These are phyloP conservation scores for Arctia plantaginis DNA, from an alignment of 2,888 invertebrate species.

Conservation along the genomic window DNA sequence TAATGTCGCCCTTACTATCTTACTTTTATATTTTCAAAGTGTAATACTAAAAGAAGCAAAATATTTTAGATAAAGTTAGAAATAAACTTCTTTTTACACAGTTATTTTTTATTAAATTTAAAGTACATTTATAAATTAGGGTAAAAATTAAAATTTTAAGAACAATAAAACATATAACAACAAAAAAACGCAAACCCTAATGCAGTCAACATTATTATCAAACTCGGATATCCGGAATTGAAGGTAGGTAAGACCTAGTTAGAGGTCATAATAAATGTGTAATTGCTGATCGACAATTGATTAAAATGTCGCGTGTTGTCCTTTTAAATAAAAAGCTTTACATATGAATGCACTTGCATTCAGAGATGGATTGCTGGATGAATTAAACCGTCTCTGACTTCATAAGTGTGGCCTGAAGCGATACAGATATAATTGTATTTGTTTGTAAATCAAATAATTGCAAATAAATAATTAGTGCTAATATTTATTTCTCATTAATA, in stretches of 20 bases:
- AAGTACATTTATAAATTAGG: neutral
- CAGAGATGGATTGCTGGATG: too few relatives aligned
- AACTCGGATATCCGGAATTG: constrained; percentile 18
- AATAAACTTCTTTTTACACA: neutral
- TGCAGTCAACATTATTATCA: neutral
- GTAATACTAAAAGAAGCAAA: neutral
- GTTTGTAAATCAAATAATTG: too few relatives aligned
- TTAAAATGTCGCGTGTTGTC: neutral
- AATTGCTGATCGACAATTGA: neutral
- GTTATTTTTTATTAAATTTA: neutral
- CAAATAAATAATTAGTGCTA: neutral
- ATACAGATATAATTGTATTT: too few relatives aligned
- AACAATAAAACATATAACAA: neutral
- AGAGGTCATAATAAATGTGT: constrained; percentile 15
- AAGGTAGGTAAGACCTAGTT: constrained; percentile 5
- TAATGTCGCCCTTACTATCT: constrained; percentile 35
- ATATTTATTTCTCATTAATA: too few relatives aligned
- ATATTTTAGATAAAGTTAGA: neutral
- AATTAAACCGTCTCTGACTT: too few relatives aligned
- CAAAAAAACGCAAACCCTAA: neutral
- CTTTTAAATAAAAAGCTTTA: neutral
- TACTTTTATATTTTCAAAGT: constrained; percentile 1
- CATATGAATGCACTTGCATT: neutral
- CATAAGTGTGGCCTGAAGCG: too few relatives aligned
- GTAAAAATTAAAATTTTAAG: neutral